A percentile compares a stretch with the other conserved stretches of the same genome.
phyloP scores from a whole-genome alignment of 1,140 invertebrate species.

The Diuraphis noxia region DNA sequence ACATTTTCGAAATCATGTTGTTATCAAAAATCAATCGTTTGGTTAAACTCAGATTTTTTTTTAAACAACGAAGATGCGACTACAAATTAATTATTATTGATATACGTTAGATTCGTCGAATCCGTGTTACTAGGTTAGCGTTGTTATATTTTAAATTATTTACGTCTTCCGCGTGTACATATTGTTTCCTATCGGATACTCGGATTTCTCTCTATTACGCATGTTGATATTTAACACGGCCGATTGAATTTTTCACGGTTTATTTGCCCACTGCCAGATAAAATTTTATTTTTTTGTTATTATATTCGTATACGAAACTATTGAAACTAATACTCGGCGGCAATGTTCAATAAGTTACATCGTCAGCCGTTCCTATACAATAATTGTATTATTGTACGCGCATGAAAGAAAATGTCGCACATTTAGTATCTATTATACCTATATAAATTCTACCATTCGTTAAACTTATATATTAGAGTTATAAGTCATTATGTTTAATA shows the following conservation, averaged over 20 bases:
- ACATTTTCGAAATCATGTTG: not conserved
- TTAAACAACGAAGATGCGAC: not conserved
- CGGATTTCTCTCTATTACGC: constrained; percentile 1
- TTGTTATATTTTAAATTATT: not conserved
- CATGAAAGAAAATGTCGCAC: not conserved
- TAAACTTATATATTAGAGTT: no score
- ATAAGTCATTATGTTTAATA: no score
- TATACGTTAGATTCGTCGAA: not conserved
- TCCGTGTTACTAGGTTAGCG: constrained; percentile 39
- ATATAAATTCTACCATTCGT: no score
- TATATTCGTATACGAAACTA: not conserved
- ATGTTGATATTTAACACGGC: not conserved
- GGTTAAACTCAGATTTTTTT: not conserved
- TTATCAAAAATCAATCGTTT: not conserved
- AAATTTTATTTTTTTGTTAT: not conserved
- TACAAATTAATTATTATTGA: not conserved
- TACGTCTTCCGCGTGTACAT: not conserved
- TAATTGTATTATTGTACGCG: not conserved
- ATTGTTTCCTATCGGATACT: constrained; percentile 6
- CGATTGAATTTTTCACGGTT: constrained; percentile 38
- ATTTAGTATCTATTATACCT: not conserved
- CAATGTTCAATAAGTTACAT: not conserved
- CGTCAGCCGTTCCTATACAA: not conserved
- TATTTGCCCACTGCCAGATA: not conserved
- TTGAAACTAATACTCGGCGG: not conserved